Percentiles rank a stretch among this genome's conserved stretches.
phyloP scores from a whole-genome alignment of 2,113 vertebrate species.

The Eidolon helvum region DNA sequence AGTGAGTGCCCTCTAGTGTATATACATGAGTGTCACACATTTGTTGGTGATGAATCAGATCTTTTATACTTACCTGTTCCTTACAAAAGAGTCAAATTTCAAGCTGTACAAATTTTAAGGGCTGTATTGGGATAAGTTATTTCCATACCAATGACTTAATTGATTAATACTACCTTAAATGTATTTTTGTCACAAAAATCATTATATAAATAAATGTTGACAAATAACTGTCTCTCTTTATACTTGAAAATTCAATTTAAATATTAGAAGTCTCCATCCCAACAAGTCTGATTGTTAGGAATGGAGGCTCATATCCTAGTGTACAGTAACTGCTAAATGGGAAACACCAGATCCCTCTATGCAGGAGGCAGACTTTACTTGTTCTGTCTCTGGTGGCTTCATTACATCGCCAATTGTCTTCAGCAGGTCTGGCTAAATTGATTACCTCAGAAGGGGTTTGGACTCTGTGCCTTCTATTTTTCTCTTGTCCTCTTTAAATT shows the following conservation, averaged over 20 bases:
- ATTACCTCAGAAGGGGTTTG: not conserved
- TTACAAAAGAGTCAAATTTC: not conserved
- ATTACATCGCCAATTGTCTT: not conserved
- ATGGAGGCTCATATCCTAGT: not conserved
- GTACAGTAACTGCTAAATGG: not conserved
- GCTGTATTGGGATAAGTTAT: not conserved
- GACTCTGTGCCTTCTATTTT: not conserved
- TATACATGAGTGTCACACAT: not conserved
- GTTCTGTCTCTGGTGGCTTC: not conserved
- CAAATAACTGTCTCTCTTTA: not conserved
- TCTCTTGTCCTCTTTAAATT: not conserved
- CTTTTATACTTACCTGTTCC: not conserved
- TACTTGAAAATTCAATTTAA: not conserved
- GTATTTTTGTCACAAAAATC: not conserved
- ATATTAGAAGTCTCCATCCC: not conserved
- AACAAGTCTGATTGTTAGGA: not conserved
- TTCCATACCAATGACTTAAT: not conserved
- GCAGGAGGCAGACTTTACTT: not conserved
- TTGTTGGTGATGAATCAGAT: not conserved
- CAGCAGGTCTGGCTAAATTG: not conserved
- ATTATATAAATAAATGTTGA: not conserved
- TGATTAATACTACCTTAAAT: not conserved
- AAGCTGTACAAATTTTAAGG: not conserved
- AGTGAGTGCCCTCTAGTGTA: slow-evolving; percentile 29
- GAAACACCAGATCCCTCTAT: not conserved